A percentile compares a stretch with the other conserved stretches of the same genome.
These are phyloP conservation scores for Allygus modestus DNA, from an alignment of 2,888 invertebrate species.

Conservation along the genomic window DNA sequence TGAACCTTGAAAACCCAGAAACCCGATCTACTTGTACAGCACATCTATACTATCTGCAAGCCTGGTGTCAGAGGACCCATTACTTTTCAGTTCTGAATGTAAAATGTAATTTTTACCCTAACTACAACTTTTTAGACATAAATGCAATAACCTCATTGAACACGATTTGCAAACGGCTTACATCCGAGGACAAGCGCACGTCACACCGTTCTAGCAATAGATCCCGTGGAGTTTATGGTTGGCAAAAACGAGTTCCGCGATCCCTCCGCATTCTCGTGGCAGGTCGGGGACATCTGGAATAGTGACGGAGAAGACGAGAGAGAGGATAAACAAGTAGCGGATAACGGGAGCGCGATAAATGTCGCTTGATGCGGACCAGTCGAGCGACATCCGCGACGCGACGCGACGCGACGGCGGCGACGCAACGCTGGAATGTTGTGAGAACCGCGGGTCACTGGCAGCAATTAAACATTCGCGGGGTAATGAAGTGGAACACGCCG, in stretches of 20 bases:
- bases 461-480: conserved; percentile 14
- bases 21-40: too few relatives aligned
- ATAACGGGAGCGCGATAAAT: conserved; percentile 40
- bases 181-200: too few relatives aligned
- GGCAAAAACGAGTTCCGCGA: conserved; percentile 29
- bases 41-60: too few relatives aligned
- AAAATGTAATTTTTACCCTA: too few relatives aligned
- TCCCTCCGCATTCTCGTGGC: neutral
- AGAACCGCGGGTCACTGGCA: neutral
- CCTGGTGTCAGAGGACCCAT: too few relatives aligned
- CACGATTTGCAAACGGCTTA: too few relatives aligned
- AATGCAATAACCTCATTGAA: too few relatives aligned
- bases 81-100: too few relatives aligned
- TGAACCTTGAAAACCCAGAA: too few relatives aligned
- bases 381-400: conserved; percentile 7
- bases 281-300: neutral
- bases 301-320: conserved; percentile 16
- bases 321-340: conserved; percentile 45
- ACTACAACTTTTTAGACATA: too few relatives aligned
- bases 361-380: conserved; percentile 32
- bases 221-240: neutral
- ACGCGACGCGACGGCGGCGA: neutral
- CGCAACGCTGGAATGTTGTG: neutral
- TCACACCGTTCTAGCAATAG: too few relatives aligned
- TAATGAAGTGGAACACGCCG: neutral